Percentiles rank a stretch among this genome's conserved stretches.
Conservation (phyloP, 2,888 invertebrate genomes). For the Hemaris fuciformis region DNA sequence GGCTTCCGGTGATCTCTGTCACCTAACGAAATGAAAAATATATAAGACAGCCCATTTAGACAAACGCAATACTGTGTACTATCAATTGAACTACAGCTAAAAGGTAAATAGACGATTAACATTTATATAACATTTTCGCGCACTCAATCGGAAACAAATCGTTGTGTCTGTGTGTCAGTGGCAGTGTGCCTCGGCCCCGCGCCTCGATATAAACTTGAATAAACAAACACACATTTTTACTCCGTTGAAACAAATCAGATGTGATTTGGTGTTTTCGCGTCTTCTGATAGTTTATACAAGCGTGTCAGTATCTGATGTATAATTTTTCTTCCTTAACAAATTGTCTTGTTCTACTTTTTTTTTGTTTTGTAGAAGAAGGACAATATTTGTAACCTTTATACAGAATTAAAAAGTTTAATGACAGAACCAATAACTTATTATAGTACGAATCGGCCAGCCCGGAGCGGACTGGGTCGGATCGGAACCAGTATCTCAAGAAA, state of each 20-base stretch:
- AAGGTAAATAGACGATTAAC: not conserved
- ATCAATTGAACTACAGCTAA: too few species aligned
- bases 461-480: too few species aligned
- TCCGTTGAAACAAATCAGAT: constrained; percentile 6
- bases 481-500: too few species aligned
- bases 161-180: not conserved
- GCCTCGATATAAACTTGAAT: not conserved
- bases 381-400: too few species aligned
- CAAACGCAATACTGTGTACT: too few species aligned
- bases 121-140: constrained; percentile 4
- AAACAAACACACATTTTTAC: constrained; percentile 9
- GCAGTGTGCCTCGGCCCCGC: not conserved
- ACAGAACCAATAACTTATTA: too few species aligned
- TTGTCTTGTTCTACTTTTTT: not conserved
- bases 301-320: not conserved
- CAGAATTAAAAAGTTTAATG: too few species aligned
- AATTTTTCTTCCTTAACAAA: not conserved
- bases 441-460: too few species aligned
- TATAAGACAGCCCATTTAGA: too few species aligned
- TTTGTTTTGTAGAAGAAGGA: not conserved
- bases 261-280: not conserved
- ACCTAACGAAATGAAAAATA: too few species aligned
- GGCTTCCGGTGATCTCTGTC: too few species aligned
- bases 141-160: not conserved
- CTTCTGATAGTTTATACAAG: not conserved